Conservation (phyloP, 2,797 vertebrate genomes). For the Cyclura pinguis region DNA sequence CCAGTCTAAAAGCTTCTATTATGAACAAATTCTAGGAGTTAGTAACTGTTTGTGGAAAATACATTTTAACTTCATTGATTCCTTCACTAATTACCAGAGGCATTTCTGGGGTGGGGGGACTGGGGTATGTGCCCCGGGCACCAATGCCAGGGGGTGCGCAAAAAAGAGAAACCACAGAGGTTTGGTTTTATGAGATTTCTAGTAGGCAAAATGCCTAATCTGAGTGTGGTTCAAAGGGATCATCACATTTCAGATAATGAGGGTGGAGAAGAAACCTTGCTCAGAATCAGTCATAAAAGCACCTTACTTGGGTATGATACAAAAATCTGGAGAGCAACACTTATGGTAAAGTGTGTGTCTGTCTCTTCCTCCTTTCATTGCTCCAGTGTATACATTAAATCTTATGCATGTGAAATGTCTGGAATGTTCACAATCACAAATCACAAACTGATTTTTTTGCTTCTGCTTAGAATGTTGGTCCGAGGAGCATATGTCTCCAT, state of each 20-base stretch:
- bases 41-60: not conserved
- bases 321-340: not conserved
- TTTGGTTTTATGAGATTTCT: constrained; percentile 7
- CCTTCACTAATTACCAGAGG: not conserved
- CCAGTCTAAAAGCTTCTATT: not conserved
- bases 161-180: not conserved
- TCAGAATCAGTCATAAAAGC: not conserved
- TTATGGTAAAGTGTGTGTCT: not conserved
- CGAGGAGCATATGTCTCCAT: not conserved
- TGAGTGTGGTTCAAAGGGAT: not conserved
- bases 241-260: constrained; percentile 6
- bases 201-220: not conserved
- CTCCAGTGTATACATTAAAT: not conserved
- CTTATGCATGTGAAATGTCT: too few species aligned
- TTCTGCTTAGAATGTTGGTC: not conserved
- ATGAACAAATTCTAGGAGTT: not conserved
- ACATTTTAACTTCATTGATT: not conserved
- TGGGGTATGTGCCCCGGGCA: too few species aligned
- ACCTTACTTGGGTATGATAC: not conserved
- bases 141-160: too few species aligned
- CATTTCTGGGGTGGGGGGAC: too few species aligned
- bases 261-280: not conserved
- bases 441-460: too few species aligned
- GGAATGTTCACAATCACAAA: not conserved
- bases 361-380: not conserved